Conservation (phyloP, 2,797 vertebrate species). For the Luscinia megarhynchos region DNA sequence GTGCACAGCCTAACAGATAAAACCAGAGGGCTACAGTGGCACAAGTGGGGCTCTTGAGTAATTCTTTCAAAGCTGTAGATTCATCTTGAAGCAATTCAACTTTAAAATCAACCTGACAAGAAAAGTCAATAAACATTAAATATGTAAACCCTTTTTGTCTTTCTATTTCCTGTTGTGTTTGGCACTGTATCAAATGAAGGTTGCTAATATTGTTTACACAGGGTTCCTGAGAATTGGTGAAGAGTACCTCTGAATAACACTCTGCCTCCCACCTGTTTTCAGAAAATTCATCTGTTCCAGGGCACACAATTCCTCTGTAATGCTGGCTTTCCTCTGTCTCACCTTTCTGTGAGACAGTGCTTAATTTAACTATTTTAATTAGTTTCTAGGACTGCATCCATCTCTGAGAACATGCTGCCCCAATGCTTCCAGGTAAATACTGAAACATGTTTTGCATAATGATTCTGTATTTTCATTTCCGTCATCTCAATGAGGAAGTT, state of each 20-base stretch:
- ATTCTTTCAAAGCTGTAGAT: background rate
- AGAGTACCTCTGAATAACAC: background rate
- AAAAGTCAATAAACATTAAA: conserved; percentile 68
- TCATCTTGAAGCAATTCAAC: conserved; percentile 48
- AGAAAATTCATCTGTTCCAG: background rate
- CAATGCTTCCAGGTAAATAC: conserved; percentile 65
- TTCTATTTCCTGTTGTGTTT: conserved; percentile 46
- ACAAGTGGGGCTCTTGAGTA: background rate
- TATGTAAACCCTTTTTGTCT: conserved; percentile 37
- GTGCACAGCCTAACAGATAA: background rate
- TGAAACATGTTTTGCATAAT: conserved; percentile 39
- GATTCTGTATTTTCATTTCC: conserved; percentile 60
- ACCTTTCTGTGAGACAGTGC: background rate
- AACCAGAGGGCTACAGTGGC: background rate
- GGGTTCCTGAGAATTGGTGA: background rate
- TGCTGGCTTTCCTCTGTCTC: background rate
- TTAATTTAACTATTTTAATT: background rate
- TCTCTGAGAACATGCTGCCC: conserved; percentile 29
- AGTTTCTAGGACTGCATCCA: background rate
- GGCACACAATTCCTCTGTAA: background rate
- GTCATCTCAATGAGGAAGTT: conserved; percentile 64
- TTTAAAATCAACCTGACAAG: conserved; percentile 13
- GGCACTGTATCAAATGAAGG: background rate
- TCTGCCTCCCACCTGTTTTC: background rate
- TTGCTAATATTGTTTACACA: background rate